A percentile compares a stretch with the other conserved stretches of the same genome.
Conservation (phyloP, 2,113 vertebrate species). For the Paradoxurus hermaphroditus region DNA sequence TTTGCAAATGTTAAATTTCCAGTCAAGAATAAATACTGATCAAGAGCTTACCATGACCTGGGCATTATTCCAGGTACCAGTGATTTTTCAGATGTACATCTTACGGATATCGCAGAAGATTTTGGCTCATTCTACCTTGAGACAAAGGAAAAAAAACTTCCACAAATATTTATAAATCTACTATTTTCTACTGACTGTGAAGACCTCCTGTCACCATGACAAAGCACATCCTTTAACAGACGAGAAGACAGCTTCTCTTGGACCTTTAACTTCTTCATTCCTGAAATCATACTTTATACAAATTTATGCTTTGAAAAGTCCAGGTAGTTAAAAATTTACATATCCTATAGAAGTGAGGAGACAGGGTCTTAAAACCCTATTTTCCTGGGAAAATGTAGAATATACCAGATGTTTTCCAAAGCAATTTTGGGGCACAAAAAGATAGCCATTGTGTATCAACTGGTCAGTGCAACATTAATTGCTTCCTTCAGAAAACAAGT, state of each 20-base stretch:
- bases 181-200: neutral
- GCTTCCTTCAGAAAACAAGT: neutral
- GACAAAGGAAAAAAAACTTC: neutral
- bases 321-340: neutral
- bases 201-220: neutral
- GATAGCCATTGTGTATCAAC: neutral
- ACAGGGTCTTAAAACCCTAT: neutral
- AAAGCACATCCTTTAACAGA: neutral
- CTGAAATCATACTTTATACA: neutral
- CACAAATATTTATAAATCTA: neutral
- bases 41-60: neutral
- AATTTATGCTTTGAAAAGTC: conserved; percentile 9
- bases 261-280: neutral
- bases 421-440: neutral
- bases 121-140: neutral
- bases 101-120: neutral
- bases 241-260: neutral
- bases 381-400: conserved; percentile 15
- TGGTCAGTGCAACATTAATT: neutral
- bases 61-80: neutral
- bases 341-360: neutral
- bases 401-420: neutral
- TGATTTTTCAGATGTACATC: neutral
- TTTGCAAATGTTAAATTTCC: conserved; percentile 18
- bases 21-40: conserved; percentile 16